These are phyloP conservation scores for Tribolium freemani DNA, from an alignment of 2,888 invertebrate species.

Conservation along the genomic window DNA sequence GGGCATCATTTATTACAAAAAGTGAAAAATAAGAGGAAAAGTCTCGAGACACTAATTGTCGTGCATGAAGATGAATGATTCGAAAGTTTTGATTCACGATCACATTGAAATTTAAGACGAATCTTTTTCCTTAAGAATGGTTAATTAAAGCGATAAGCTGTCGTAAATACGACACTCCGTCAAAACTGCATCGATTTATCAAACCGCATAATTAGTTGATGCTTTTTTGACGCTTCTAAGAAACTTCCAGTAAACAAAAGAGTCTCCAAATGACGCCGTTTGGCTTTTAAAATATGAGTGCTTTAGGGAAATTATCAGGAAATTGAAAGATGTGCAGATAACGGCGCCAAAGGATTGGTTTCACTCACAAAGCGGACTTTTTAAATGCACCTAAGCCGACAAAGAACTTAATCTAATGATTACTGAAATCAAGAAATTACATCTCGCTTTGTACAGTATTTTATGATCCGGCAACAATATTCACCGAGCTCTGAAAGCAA, in stretches of 20 bases:
- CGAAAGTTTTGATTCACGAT: conserved; percentile 50
- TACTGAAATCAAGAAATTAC: background rate
- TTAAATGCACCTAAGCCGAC: background rate
- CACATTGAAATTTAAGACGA: conserved; percentile 36
- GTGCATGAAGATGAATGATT: conserved; percentile 62
- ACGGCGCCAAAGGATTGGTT: background rate
- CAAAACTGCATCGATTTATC: conserved; percentile 1
- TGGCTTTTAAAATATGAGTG: background rate
- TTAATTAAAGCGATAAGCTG: conserved; percentile 38
- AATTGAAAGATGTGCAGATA: conserved; percentile 23
- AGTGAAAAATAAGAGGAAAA: conserved; percentile 63
- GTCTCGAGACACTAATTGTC: conserved; percentile 63
- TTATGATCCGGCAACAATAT: background rate
- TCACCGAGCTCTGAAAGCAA: background rate
- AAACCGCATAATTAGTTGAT: conserved; percentile 12
- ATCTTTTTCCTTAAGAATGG: conserved; percentile 21
- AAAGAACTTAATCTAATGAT: background rate
- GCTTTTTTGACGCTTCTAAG: background rate
- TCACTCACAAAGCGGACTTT: background rate
- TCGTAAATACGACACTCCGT: conserved; percentile 32
- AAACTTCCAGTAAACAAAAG: background rate
- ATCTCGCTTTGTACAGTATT: background rate
- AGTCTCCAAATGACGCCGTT: background rate
- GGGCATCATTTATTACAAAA: conserved; percentile 61
- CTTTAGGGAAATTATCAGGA: conserved; percentile 21